Evolutionary conservation across 1,140 invertebrate species (phyloP).

Genomic region (Ips typographus): DNA sequence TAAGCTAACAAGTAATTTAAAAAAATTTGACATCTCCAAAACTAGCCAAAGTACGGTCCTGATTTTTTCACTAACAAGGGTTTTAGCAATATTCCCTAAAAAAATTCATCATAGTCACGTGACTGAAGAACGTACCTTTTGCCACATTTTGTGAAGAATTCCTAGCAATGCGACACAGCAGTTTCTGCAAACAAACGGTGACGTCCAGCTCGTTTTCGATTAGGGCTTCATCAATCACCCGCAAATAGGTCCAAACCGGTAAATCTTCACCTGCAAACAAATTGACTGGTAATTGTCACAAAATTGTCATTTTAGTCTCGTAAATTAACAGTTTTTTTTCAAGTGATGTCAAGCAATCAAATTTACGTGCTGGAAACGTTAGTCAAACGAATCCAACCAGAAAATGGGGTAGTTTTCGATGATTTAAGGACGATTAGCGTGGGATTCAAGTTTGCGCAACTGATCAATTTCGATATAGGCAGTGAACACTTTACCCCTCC

Average conservation of each 20-base stretch:
- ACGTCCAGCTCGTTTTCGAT: conserved; percentile 45
- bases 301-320: not conserved
- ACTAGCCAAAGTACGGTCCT: too few species aligned
- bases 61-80: too few species aligned
- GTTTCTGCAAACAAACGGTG: conserved; percentile 45
- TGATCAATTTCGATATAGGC: conserved; percentile 31
- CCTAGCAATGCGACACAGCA: conserved; percentile 43
- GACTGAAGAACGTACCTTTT: conserved; percentile 24
- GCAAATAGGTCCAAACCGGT: conserved; percentile 25
- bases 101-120: too few species aligned
- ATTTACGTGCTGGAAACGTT: conserved; percentile 26
- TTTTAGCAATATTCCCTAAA: too few species aligned
- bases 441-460: conserved; percentile 24
- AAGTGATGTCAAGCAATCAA: conserved; percentile 8
- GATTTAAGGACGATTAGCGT: not conserved
- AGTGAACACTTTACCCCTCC: conserved; percentile 9
- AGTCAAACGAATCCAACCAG: conserved; percentile 9
- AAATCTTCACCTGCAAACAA: conserved; percentile 26
- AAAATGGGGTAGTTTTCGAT: not conserved
- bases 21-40: too few species aligned
- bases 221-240: conserved; percentile 39
- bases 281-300: too few species aligned
- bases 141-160: conserved; percentile 40
- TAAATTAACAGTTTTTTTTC: conserved; percentile 17
- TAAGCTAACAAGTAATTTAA: too few species aligned